phyloP scores from a whole-genome alignment of 2,113 vertebrate species.

The Myotis davidii region DNA sequence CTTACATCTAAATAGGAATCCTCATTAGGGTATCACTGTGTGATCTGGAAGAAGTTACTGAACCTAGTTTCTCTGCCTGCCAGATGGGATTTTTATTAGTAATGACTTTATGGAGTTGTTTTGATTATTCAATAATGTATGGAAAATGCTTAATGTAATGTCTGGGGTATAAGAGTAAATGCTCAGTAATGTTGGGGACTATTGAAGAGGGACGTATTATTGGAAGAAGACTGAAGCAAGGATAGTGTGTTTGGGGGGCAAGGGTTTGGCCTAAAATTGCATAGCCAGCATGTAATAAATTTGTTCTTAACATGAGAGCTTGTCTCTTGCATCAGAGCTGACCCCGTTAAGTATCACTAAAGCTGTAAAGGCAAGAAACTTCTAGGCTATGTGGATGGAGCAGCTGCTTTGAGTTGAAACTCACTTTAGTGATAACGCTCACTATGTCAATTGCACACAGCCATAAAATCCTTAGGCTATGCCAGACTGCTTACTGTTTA shows the following conservation, averaged over 20 bases:
- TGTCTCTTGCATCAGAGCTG: not conserved
- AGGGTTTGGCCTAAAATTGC: not conserved
- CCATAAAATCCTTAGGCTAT: not conserved
- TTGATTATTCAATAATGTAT: not conserved
- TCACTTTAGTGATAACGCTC: not conserved
- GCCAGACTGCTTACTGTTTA: not conserved
- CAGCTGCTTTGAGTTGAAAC: not conserved
- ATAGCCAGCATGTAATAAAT: not conserved
- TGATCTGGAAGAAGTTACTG: not conserved
- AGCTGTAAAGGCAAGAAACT: not conserved
- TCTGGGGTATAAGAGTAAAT: not conserved
- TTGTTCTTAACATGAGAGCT: not conserved
- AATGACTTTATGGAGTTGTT: not conserved
- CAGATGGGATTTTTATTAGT: conserved; percentile 2
- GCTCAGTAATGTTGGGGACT: not conserved
- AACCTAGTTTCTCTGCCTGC: not conserved
- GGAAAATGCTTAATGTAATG: not conserved
- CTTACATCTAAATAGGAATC: not conserved
- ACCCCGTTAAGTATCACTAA: not conserved
- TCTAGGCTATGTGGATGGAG: not conserved
- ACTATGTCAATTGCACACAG: not conserved
- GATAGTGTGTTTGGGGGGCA: not conserved
- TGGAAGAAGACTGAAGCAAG: not conserved
- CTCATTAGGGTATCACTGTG: not conserved
- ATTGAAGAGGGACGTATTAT: not conserved